Base-by-base conservation (phyloP, 2,113 vertebrate genomes). In the Mobula hypostoma region DNA sequence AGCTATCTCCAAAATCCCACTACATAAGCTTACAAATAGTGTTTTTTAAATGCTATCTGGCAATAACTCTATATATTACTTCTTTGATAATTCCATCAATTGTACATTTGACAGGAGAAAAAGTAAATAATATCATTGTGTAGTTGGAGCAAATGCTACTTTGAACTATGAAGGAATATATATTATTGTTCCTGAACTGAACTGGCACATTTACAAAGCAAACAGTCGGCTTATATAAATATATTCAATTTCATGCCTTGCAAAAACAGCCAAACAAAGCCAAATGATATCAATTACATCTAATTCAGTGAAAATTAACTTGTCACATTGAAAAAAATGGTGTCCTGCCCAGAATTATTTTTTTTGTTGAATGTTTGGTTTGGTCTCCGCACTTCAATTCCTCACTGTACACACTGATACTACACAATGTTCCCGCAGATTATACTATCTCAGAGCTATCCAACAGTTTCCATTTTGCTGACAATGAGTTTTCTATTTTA, bases 181-280 rank as follows among this genome's bases (percentile, higher is more conserved):
- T 66, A 66, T 90, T 90, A 68, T 63, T 66, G 85, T 90, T 90
- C 85, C 85, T 90, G 85, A 90, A 90, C 85, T 90, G 85, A 61
- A 90, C 85, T 90, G 85, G 85, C 85, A 90, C 85, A 90, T 90
- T 90, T 90, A 90, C 85, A 90, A 90, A 90, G 85, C 85, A 90
- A 90, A 90, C 85, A 90, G 85, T 90, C 85, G 32, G 85, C 85
- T 90, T 90, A 90, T 66, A 90, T 90, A 90, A 90, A 90, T 90
- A 90, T 68, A 90, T 90, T 90, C 85, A 90, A 90, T 90, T 90
- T 90, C 85, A 90, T 90, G 85, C 61, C 85, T 68, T 90, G 85
- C 85, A 90, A 90, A 90, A 90, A 66, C 61, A 90, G 85, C 85
- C 61, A 90, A 90, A 90, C 85, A 90, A 90, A 90, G 85, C 85